These are phyloP conservation scores for Xyrichtys novacula DNA, from an alignment of 2,797 vertebrate species.

Conservation along the genomic window DNA sequence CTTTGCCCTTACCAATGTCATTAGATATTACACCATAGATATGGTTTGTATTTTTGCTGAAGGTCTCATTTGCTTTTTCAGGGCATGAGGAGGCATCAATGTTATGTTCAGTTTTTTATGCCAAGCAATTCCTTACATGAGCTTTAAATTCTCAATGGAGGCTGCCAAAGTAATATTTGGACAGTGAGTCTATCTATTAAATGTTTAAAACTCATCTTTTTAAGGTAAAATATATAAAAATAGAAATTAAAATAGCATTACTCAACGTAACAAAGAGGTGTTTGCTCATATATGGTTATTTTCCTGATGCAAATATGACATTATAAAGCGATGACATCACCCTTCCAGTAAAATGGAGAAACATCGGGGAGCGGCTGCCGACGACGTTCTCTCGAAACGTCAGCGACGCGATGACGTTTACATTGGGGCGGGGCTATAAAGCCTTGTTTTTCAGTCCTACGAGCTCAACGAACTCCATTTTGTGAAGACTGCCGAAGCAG, in stretches of 20 bases:
- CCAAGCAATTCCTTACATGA: too few relatives aligned
- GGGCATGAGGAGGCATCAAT: too few relatives aligned
- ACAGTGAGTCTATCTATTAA: too few relatives aligned
- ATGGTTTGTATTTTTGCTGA: too few relatives aligned
- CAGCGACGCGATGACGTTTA: neutral
- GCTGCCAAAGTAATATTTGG: too few relatives aligned
- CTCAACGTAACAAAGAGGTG: neutral
- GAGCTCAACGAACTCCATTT: slow-evolving; percentile 74
- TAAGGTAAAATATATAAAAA: too few relatives aligned
- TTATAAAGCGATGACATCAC: slow-evolving; percentile 39
- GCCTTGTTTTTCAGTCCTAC: slow-evolving; percentile 69
- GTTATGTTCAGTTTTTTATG: too few relatives aligned
- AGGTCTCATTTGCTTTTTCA: too few relatives aligned
- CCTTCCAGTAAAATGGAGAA: slow-evolving; percentile 49
- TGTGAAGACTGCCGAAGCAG: slow-evolving; percentile 57
- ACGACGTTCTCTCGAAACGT: slow-evolving; percentile 1
- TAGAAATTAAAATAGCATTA: neutral
- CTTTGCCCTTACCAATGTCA: too few relatives aligned
- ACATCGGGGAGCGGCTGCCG: slow-evolving; percentile 27
- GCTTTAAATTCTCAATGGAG: too few relatives aligned
- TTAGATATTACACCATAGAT: too few relatives aligned
- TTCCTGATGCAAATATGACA: neutral
- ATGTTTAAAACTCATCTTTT: too few relatives aligned
- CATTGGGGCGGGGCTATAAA: slow-evolving; percentile 71
- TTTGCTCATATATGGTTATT: neutral